Base-by-base conservation (phyloP, 2,888 invertebrate species). In the Byasa hedistus region DNA sequence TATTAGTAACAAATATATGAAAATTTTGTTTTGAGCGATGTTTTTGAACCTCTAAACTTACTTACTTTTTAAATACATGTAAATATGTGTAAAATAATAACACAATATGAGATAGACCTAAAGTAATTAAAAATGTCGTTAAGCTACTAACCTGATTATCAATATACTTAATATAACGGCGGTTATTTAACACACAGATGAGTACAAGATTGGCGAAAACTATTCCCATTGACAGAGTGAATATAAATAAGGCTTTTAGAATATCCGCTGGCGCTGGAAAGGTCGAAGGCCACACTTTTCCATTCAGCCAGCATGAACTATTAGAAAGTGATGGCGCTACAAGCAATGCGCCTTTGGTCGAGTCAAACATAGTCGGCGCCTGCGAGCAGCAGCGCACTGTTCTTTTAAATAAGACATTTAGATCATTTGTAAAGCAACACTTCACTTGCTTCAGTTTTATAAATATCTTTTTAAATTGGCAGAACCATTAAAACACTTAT, bases 151-250 rank as follows among this genome's bases (percentile, higher is more conserved):
- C 97, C 95, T 97, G 97, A 76, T 96, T 96, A 81, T 96, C 96
- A 76, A 97, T 96, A 80, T 96, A 96, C 79, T 96, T 96, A 77
- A 96, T 94, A 83, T 96, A 96, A 70, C 96, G 93, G 62, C 96
- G 93, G 84, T 96, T 96, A 86, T 97, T 97, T 78, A 97, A 94
- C 60, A 97, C 96, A 75, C 96, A 94, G 73, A 97, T 96, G 36
- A 97, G 94, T 69, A 96, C 91, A 59, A 96, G 92, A 82, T 97
- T 97, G 56, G 96, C 96, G 44, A 95, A 94, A 55, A 97, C 94
- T 71, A 97, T 96, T 52, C 96, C 96, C 81, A 95, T 92, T 52
- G 96, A 96, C 69, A 97, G 89, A 5, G 95, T 86, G 69, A 97
- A 92, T 76, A 97, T 95, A 75, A 97, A 93, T 70, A 96, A 89